Conservation (phyloP, 2,888 invertebrate genomes). For the Acanthoscelides obtectus region DNA sequence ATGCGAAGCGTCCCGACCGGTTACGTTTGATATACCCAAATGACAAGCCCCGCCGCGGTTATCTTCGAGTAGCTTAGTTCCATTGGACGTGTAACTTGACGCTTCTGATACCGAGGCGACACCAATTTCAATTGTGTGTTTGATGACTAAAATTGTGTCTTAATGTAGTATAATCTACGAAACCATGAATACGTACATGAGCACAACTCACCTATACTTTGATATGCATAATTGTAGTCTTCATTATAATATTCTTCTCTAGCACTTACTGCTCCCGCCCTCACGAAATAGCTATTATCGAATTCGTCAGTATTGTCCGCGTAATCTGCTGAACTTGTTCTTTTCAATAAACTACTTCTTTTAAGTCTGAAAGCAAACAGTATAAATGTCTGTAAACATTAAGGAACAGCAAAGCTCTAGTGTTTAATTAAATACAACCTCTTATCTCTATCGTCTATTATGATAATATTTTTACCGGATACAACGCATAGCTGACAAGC, state of each 20-base stretch:
- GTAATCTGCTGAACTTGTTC: constrained; percentile 45
- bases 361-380: background rate
- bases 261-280: constrained; percentile 43
- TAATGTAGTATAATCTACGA: too few relatives aligned
- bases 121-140: too few relatives aligned
- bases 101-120: too few relatives aligned
- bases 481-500: background rate
- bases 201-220: constrained; percentile 57
- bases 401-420: background rate
- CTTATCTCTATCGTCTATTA: background rate
- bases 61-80: too few relatives aligned
- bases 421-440: background rate
- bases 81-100: too few relatives aligned
- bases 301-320: constrained; percentile 40
- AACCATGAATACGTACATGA: too few relatives aligned
- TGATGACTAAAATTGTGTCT: too few relatives aligned
- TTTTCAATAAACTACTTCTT: constrained; percentile 32
- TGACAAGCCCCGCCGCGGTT: too few relatives aligned
- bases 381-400: background rate
- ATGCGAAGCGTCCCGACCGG: too few relatives aligned
- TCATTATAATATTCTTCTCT: constrained; percentile 59
- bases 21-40: too few relatives aligned
- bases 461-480: background rate
- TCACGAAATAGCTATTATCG: constrained; percentile 43
- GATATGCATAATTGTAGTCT: constrained; percentile 68